Percentiles rank a stretch among this genome's conserved stretches.
phyloP scores from a whole-genome alignment of 2,113 vertebrate species.

The Anguilla japonica region DNA sequence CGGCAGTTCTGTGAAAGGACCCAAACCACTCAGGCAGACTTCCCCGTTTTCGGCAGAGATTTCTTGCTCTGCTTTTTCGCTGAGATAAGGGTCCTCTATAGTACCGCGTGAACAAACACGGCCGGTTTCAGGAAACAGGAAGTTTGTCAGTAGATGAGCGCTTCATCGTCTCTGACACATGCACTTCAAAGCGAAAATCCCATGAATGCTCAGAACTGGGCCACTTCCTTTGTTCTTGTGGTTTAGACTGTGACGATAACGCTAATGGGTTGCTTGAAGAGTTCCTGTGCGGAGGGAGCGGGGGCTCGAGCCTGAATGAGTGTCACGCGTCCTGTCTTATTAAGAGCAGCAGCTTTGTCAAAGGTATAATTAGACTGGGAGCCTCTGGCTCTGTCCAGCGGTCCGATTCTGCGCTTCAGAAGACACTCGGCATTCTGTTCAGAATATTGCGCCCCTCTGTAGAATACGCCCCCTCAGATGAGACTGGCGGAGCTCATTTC shows the following conservation, averaged over 20 bases:
- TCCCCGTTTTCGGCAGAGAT: background rate
- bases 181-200: conserved; percentile 39
- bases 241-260: conserved; percentile 31
- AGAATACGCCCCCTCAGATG: background rate
- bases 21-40: background rate
- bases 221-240: conserved; percentile 28
- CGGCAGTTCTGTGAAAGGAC: background rate
- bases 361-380: conserved; percentile 14
- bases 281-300: conserved; percentile 9
- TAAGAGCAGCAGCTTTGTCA: conserved; percentile 36
- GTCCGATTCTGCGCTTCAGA: conserved; percentile 8
- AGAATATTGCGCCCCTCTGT: conserved; percentile 40
- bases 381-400: conserved; percentile 24
- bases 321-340: conserved; percentile 29
- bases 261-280: conserved; percentile 31
- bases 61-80: background rate
- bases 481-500: background rate
- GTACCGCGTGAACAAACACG: conserved; percentile 3
- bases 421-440: conserved; percentile 41
- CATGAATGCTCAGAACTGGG: conserved; percentile 40
- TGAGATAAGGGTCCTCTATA: background rate
- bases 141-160: conserved; percentile 20
- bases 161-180: background rate
- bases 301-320: background rate
- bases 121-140: conserved; percentile 19